Evolutionary conservation across 1,140 invertebrate genomes (phyloP), one percentile per base, ranked within the genome.

Genomic region (Hormaphis cornu): DNA sequence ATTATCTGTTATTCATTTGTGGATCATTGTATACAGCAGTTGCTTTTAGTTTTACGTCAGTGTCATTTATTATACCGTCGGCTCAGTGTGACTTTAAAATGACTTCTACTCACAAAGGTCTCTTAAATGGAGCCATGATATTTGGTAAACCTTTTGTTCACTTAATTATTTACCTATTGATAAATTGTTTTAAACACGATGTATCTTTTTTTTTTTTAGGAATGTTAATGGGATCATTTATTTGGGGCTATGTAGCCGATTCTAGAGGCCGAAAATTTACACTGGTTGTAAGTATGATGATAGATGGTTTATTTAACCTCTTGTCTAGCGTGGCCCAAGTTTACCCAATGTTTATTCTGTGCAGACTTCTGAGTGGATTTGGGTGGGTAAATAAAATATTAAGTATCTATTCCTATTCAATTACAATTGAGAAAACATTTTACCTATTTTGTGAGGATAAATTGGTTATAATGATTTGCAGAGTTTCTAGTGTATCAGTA

Each of bases 201-300:
- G 3, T 44, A 3, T 7, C 16, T 5, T 14, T 44, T 44, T 4
- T 16, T 44, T 16, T 75, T 72, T 4, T 73, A 89, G 90, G 90
- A 71, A 92, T 93, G 90, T 85, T 93, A 61, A 79, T 91, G 71
- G 89, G 90, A 18, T 91, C 89, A 14, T 91, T 90, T 79, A 86
- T 92, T 77, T 93, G 90, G 90, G 90, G 90, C 33, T 89, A 86
- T 72, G 80, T 92, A 73, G 89, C 89, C 72, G 90, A 93, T 77
- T 87, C 86, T 0, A 85, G 86, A 74, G 90, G 90, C 0, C 82
- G 90, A 28, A 85, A 87, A 75, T 76, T 84, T 7, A 86, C 90
- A 14, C 77, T 92, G 63, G 85, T 91, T 42, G 84, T 84, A 16
- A 87, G 89, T 0, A 80, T 93, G 42, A 75, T 90, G 4, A 81